Conservation (phyloP, 2,797 vertebrate species). For the Helostoma temminkii region DNA sequence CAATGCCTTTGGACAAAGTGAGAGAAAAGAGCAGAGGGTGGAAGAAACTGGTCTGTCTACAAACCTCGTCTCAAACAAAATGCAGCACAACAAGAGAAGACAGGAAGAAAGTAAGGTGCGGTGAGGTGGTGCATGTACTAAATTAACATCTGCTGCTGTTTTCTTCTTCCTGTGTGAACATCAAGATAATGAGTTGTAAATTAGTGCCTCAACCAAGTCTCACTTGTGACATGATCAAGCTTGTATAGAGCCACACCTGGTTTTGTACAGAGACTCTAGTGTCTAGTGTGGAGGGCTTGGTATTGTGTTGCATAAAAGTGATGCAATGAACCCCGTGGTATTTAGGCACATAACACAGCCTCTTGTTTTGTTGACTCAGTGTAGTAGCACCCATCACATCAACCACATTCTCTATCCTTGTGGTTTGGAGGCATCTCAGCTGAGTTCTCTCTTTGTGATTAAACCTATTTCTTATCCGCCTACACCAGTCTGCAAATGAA, state of each 20-base stretch:
- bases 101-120: constrained; percentile 20
- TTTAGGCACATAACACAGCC: constrained; percentile 19
- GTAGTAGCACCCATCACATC: background rate
- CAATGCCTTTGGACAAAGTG: background rate
- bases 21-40: background rate
- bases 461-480: background rate
- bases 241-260: constrained; percentile 26
- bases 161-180: background rate
- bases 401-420: background rate
- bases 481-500: background rate
- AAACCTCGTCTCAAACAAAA: background rate
- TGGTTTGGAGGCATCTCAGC: background rate
- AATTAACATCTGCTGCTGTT: background rate
- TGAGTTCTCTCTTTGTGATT: background rate
- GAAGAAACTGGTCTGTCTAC: background rate
- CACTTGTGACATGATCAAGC: constrained; percentile 34
- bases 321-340: constrained; percentile 3
- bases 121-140: background rate
- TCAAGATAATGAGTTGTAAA: background rate
- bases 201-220: background rate
- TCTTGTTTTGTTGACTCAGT: constrained; percentile 17
- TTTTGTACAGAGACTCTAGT: constrained; percentile 10
- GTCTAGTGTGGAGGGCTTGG: constrained; percentile 4
- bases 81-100: background rate
- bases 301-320: constrained; percentile 53